Percentiles rank a stretch among this genome's conserved stretches.
Evolutionary conservation across 2,113 vertebrate genomes (phyloP).

Genomic region (Prietella phreatophila): DNA sequence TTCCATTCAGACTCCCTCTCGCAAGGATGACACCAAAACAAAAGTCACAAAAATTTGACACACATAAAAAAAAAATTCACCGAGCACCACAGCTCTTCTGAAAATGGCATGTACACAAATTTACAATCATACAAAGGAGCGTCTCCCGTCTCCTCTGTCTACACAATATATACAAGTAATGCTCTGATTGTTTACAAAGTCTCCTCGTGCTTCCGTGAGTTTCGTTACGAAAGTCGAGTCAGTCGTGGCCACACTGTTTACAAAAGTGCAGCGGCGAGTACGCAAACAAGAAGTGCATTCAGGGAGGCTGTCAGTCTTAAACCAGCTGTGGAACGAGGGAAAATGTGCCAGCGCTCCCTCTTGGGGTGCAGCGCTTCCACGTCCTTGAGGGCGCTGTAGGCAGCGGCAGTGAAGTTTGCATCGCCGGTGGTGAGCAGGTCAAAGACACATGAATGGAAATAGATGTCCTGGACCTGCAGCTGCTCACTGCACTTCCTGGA

Average conservation of each 20-base stretch:
- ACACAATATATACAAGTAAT: slow-evolving; percentile 83
- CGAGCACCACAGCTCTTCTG: slow-evolving; percentile 75
- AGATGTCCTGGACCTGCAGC: slow-evolving; percentile 89
- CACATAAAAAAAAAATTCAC: slow-evolving; percentile 68
- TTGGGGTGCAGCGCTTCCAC: slow-evolving; percentile 87
- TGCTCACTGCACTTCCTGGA: slow-evolving; percentile 83
- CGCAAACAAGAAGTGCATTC: slow-evolving; percentile 64
- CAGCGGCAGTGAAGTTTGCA: slow-evolving; percentile 88
- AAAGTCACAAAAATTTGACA: slow-evolving; percentile 63
- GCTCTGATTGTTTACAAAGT: slow-evolving; percentile 57
- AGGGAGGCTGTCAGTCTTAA: slow-evolving; percentile 44
- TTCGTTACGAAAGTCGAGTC: slow-evolving; percentile 12
- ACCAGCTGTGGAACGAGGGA: slow-evolving; percentile 66
- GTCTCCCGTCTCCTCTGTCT: slow-evolving; percentile 67
- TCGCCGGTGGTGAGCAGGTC: slow-evolving; percentile 96
- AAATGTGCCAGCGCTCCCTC: slow-evolving; percentile 87
- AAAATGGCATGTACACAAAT: slow-evolving; percentile 79
- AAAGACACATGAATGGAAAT: slow-evolving; percentile 93
- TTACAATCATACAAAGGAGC: slow-evolving; percentile 67
- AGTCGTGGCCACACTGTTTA: slow-evolving; percentile 58
- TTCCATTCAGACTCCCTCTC: slow-evolving; percentile 80
- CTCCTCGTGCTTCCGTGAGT: slow-evolving; percentile 15
- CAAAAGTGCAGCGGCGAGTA: slow-evolving; percentile 68
- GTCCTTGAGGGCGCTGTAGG: slow-evolving; percentile 88
- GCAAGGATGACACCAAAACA: slow-evolving; percentile 80